These are phyloP conservation scores for Pseudanteris insignis DNA, from an alignment of 2,888 invertebrate species.

Conservation along the genomic window DNA sequence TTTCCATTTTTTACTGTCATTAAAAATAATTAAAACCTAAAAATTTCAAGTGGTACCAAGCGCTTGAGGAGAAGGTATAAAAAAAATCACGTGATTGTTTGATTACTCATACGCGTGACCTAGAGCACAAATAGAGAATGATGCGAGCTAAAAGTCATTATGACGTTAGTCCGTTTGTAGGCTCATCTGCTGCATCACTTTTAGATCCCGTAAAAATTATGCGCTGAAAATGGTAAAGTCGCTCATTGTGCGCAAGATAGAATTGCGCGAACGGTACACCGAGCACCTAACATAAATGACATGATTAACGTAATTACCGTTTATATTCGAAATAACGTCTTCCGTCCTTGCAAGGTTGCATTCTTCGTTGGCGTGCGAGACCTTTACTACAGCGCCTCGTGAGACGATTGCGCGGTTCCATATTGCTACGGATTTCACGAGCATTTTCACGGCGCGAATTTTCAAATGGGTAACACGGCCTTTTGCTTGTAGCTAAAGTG, in stretches of 20 bases:
- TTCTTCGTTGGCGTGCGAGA: constrained; percentile 46
- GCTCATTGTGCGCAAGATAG: constrained; percentile 6
- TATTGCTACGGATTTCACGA: constrained; percentile 29
- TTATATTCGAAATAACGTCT: constrained; percentile 54
- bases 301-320: constrained; percentile 42
- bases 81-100: too few species aligned
- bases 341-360: constrained; percentile 60
- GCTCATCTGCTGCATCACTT: constrained; percentile 5
- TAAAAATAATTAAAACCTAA: too few species aligned
- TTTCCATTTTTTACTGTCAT: too few species aligned
- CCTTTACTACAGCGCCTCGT: constrained; percentile 50
- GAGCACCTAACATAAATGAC: constrained; percentile 9
- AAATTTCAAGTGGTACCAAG: too few species aligned
- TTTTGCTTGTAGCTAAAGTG: too few species aligned
- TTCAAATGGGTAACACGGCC: too few species aligned
- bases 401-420: constrained; percentile 52
- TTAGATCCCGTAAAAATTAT: constrained; percentile 9
- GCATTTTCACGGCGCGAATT: neutral
- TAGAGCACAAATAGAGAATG: constrained; percentile 1
- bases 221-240: constrained; percentile 13
- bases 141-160: constrained; percentile 1
- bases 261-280: constrained; percentile 18
- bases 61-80: too few species aligned
- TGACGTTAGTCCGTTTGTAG: constrained; percentile 6
- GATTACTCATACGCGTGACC: constrained; percentile 1